These are phyloP conservation scores for Meandrina meandrites DNA, from an alignment of 92 coral and sea anemone species.

Conservation along the genomic window DNA sequence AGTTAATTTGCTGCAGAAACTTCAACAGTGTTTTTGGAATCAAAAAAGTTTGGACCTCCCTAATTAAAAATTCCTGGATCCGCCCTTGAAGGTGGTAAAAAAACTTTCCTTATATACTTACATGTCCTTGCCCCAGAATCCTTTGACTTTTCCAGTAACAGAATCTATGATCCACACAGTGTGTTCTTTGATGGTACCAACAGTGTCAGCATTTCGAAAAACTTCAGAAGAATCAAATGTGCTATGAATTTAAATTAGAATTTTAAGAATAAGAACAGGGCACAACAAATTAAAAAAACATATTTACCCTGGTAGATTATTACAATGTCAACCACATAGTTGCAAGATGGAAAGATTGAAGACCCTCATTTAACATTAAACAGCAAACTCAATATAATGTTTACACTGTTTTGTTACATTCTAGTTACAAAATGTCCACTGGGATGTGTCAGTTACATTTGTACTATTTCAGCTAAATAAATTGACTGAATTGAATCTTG, in stretches of 20 bases:
- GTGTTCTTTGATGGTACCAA: slow-evolving; percentile 66
- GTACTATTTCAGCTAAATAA: no score
- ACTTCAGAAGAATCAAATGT: slow-evolving; percentile 75
- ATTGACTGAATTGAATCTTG: no score
- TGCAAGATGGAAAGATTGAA: background rate
- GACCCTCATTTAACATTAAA: background rate
- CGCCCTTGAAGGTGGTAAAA: no score
- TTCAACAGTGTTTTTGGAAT: no score
- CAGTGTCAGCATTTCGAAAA: slow-evolving; percentile 53
- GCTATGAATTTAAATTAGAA: slow-evolving; percentile 49
- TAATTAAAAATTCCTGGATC: no score
- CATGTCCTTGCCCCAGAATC: slow-evolving; percentile 85
- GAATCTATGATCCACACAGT: slow-evolving; percentile 76
- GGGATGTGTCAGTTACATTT: no score
- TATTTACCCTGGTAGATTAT: background rate
- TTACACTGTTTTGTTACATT: background rate
- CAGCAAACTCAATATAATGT: background rate
- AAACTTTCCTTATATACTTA: no score
- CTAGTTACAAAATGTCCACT: no score
- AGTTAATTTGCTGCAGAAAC: no score
- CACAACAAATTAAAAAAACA: background rate
- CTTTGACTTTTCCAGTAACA: slow-evolving; percentile 68
- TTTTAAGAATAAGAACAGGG: background rate
- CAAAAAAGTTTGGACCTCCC: no score
- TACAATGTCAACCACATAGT: background rate